Percentiles rank a stretch among this genome's conserved stretches.
These are phyloP conservation scores for Balaeniceps rex DNA, from an alignment of 2,113 vertebrate genomes.

Conservation along the genomic window DNA sequence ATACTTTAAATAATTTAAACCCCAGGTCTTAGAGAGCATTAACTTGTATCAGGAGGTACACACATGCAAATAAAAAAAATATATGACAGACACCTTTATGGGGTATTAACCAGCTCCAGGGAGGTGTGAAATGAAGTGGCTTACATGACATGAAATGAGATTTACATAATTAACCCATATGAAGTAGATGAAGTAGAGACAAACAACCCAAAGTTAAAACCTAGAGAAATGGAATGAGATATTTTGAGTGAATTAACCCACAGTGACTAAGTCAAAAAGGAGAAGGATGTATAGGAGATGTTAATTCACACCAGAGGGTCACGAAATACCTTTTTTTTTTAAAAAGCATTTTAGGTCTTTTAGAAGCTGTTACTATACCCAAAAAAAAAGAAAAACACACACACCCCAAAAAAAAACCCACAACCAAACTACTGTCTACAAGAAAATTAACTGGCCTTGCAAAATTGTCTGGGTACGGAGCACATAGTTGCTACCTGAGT, in stretches of 20 bases:
- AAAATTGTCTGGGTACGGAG: not conserved
- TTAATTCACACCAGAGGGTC: not conserved
- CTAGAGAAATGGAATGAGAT: not conserved
- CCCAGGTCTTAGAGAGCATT: not conserved
- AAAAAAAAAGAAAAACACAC: not conserved
- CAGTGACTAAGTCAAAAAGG: not conserved
- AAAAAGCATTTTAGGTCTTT: not conserved
- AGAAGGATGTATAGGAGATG: not conserved
- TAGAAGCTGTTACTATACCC: not conserved
- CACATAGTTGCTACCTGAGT: not conserved
- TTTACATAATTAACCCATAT: not conserved
- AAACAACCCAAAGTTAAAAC: not conserved
- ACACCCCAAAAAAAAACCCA: not conserved
- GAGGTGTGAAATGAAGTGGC: not conserved
- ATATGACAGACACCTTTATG: not conserved
- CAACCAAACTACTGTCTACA: not conserved
- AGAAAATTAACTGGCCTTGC: not conserved
- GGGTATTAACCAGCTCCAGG: not conserved
- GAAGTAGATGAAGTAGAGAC: not conserved
- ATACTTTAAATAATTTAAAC: not conserved
- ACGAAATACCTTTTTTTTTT: not conserved
- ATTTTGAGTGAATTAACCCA: not conserved
- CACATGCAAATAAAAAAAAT: not conserved
- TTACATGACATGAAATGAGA: not conserved
- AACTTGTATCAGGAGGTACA: not conserved